Percentiles rank a stretch among this genome's conserved stretches.
Conservation (phyloP, 1,140 invertebrate genomes). For the Cryptotermes secundus region DNA sequence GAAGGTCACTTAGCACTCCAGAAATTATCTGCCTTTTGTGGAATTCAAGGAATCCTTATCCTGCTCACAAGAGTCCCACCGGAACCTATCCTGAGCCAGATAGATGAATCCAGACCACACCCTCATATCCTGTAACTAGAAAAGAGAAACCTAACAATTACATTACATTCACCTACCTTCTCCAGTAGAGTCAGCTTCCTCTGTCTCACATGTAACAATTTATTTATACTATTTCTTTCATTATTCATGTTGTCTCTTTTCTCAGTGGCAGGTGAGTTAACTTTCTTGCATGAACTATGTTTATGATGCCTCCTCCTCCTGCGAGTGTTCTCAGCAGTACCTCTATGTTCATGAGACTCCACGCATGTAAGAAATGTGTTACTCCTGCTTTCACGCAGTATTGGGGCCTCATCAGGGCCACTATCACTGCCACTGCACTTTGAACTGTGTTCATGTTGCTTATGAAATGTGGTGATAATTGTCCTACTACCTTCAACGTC, state of each 20-base stretch:
- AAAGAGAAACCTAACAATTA: too few relatives aligned
- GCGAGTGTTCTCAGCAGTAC: background rate
- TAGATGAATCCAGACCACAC: too few relatives aligned
- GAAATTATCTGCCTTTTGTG: too few relatives aligned
- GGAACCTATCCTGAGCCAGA: too few relatives aligned
- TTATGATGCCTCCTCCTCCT: background rate
- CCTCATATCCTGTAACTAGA: too few relatives aligned
- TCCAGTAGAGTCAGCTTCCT: background rate
- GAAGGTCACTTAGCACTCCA: too few relatives aligned
- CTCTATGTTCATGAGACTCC: background rate
- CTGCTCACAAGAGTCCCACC: too few relatives aligned
- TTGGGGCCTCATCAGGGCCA: conserved; percentile 10
- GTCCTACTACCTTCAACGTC: background rate
- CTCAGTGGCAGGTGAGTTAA: background rate
- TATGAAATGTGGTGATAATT: too few relatives aligned
- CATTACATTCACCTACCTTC: too few relatives aligned
- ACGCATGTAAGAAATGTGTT: background rate
- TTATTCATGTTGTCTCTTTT: background rate
- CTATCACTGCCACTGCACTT: background rate
- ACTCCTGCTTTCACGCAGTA: background rate
- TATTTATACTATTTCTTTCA: background rate
- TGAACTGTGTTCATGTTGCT: background rate
- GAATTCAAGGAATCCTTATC: too few relatives aligned
- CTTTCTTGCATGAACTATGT: background rate
- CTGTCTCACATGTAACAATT: background rate